Conservation (phyloP, 2,113 vertebrate genomes). For the Porphyrio hochstetteri region DNA sequence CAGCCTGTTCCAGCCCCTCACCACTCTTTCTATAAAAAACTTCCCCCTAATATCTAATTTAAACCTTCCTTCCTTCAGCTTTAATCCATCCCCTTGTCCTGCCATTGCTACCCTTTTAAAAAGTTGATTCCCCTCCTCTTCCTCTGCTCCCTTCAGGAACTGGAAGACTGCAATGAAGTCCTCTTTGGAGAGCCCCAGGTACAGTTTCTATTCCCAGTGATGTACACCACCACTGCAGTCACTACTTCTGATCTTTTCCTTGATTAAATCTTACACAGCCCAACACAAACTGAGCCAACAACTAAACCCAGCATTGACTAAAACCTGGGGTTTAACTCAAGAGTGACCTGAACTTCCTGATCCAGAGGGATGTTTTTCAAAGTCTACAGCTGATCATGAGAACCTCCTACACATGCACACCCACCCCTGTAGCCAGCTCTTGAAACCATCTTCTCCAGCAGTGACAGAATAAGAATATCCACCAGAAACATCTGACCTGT, state of each 20-base stretch:
- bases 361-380: slow-evolving; percentile 37
- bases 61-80: too few relatives aligned
- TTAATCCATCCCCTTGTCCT: too few relatives aligned
- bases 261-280: neutral
- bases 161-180: too few relatives aligned
- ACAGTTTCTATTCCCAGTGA: neutral
- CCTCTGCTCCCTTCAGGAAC: too few relatives aligned
- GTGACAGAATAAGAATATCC: neutral
- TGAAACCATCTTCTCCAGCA: neutral
- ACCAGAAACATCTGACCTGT: neutral
- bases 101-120: too few relatives aligned
- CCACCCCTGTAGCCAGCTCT: neutral
- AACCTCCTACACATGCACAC: neutral
- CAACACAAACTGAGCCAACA: neutral
- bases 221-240: neutral
- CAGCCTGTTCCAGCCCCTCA: too few relatives aligned
- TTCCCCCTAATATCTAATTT: too few relatives aligned
- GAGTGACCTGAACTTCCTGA: neutral
- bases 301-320: neutral
- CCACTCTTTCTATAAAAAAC: too few relatives aligned
- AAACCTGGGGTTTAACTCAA: neutral
- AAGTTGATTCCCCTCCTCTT: too few relatives aligned
- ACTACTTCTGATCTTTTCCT: neutral
- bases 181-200: neutral
- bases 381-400: neutral